Evolutionary conservation across 1,140 invertebrate genomes (phyloP).

Genomic region (Ceratina calcarata): DNA sequence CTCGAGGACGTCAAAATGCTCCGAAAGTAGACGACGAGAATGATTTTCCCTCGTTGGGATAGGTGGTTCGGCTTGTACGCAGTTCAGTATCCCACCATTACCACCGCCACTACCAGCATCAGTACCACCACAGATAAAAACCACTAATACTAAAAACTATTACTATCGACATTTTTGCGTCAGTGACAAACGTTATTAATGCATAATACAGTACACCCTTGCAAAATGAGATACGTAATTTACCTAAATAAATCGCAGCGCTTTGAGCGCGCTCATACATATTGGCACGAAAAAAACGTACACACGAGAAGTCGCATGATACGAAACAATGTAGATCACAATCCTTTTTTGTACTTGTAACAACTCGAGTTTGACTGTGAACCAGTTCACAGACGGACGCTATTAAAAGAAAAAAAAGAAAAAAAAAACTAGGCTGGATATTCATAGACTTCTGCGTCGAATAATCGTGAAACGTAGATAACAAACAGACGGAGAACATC

Average conservation of each 20-base stretch:
- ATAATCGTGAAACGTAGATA: constrained; percentile 33
- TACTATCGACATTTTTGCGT: constrained; percentile 63
- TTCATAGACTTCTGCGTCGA: constrained; percentile 44
- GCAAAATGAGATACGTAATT: constrained; percentile 68
- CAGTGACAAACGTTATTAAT: constrained; percentile 72
- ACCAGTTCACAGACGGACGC: constrained; percentile 35
- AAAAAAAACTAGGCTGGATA: constrained; percentile 31
- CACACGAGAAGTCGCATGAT: constrained; percentile 46
- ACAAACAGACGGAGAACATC: constrained; percentile 21
- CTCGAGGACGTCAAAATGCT: constrained; percentile 83
- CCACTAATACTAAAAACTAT: constrained; percentile 68
- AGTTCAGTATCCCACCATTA: constrained; percentile 63
- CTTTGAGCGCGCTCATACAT: constrained; percentile 45
- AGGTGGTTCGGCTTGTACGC: constrained; percentile 72
- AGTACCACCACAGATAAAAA: constrained; percentile 70
- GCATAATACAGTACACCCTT: constrained; percentile 73
- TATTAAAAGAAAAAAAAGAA: constrained; percentile 23
- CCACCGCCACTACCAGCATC: constrained; percentile 62
- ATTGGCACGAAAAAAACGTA: constrained; percentile 53
- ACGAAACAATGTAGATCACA: constrained; percentile 51
- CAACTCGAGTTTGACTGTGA: constrained; percentile 46
- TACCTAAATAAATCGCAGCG: constrained; percentile 56
- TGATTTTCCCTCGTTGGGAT: constrained; percentile 95
- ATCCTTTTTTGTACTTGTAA: constrained; percentile 62
- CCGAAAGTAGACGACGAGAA: constrained; percentile 97